A percentile compares a stretch with the other conserved stretches of the same genome.
Evolutionary conservation across 2,113 vertebrate species (phyloP).

Genomic region (Plotosus lineatus): DNA sequence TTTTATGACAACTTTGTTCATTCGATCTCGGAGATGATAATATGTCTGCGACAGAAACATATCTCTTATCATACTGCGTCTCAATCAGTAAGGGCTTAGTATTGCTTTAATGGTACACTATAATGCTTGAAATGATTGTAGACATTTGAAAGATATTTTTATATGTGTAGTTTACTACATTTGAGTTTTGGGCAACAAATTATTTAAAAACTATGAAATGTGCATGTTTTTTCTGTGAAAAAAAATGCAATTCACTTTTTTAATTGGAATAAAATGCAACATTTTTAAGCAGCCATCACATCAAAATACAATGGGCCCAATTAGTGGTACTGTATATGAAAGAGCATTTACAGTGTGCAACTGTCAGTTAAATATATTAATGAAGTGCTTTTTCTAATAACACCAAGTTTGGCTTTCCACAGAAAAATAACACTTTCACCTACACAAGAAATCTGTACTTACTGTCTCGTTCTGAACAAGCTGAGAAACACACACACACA

Average conservation of each 20-base stretch:
- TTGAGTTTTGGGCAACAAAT: neutral
- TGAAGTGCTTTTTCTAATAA: neutral
- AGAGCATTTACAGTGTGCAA: slow-evolving; percentile 6
- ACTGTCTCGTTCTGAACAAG: slow-evolving; percentile 14
- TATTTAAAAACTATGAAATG: neutral
- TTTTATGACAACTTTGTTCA: too few relatives aligned
- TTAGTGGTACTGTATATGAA: slow-evolving; percentile 31
- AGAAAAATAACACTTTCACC: slow-evolving; percentile 43
- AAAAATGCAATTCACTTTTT: slow-evolving; percentile 4
- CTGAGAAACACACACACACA: slow-evolving; percentile 18
- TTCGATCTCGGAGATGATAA: too few relatives aligned
- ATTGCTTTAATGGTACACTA: neutral
- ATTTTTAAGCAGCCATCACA: slow-evolving; percentile 7
- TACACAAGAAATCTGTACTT: slow-evolving; percentile 13
- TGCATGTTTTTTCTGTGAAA: neutral
- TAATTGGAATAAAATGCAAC: slow-evolving; percentile 46
- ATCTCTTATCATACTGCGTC: too few relatives aligned
- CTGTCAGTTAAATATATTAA: slow-evolving; percentile 8
- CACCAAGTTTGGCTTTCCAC: slow-evolving; percentile 6
- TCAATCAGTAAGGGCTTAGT: too few relatives aligned
- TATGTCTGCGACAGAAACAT: too few relatives aligned
- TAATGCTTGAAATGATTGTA: neutral
- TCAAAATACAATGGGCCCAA: slow-evolving; percentile 23
- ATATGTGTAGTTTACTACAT: too few relatives aligned
- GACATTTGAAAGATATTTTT: neutral